Base-by-base conservation (phyloP, 92 coral and sea anemone species). In the Parazoanthus darwini region DNA sequence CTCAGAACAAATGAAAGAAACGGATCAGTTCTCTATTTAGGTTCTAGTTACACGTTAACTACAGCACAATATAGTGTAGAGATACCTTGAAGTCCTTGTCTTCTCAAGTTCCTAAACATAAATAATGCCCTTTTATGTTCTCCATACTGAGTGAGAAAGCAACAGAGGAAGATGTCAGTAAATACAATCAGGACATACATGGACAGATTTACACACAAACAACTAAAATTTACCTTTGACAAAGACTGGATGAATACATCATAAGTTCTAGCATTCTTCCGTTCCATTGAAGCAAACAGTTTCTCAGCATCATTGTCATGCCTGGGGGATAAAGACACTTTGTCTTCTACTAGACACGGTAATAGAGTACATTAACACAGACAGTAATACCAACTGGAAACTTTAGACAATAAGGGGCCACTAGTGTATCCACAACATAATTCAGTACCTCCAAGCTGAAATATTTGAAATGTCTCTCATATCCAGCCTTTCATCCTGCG, bases 161-260 rank as follows among this genome's bases (percentile, higher is more conserved):
- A 68, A 26, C 7, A 54, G 18, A 11, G 2, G 66, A 58, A 18
- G 70, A 63, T 63, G 25, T 20, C 70, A 3, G 70, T 18, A 63
- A 54, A 63, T 63, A 63, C 8, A 63, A 23, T 63, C 5, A 63
- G 25, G 10, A 63, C 68, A 18, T 63, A 29, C 2, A 39, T 2
- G 42, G 42, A 20, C 8, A 3, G 13, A 54, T 51, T 10, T 8
- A 54, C 9, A 51, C 13, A 54, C 58, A 48, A 48, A 48, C 11
- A 10, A 48, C 51, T 48, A 48, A 48, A 14, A 6, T 18, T 11
- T 80, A 97, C 99, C 99, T 97, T 97, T 8, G 93, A 14, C 70
- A 97, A 86, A 26, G 98, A 93, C 22, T 94, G 94, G 36, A 97
- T 92, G 91, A 97, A 92, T 2, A 92, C 93, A 25, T 95, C 96